Conservation (phyloP, 2,113 vertebrate genomes). For the Caloenas nicobarica region DNA sequence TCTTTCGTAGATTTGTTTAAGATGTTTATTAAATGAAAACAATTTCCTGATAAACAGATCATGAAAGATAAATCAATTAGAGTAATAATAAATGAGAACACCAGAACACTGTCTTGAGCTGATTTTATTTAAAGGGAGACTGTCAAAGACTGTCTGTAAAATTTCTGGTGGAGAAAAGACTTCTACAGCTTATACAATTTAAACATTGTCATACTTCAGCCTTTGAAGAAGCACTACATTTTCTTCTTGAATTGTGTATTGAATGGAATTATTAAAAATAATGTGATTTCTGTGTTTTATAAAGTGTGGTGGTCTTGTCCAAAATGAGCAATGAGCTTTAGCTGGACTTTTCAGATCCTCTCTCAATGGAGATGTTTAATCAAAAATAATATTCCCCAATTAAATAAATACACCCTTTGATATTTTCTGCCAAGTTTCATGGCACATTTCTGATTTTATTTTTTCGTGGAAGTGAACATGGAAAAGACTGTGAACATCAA, state of each 20-base stretch:
- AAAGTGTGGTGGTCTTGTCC: background rate
- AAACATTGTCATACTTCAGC: background rate
- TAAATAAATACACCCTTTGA: background rate
- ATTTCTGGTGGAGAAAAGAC: background rate
- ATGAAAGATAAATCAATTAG: slow-evolving; percentile 4
- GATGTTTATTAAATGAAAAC: slow-evolving; percentile 48
- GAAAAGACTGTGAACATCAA: background rate
- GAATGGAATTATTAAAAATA: background rate
- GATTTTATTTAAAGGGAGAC: background rate
- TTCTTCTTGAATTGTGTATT: background rate
- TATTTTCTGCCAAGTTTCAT: background rate
- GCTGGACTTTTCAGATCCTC: background rate
- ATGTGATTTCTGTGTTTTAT: background rate
- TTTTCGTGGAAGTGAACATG: background rate
- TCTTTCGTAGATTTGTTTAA: slow-evolving; percentile 10
- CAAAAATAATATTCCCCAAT: background rate
- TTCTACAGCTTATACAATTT: background rate
- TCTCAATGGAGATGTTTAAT: background rate
- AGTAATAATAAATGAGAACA: background rate
- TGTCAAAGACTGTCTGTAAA: background rate
- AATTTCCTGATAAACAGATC: slow-evolving; percentile 48
- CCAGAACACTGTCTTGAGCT: background rate
- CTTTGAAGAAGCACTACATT: background rate
- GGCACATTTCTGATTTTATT: background rate
- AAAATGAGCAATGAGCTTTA: background rate